Percentiles rank a stretch among this genome's conserved stretches.
Conservation (phyloP, 1,140 invertebrate species). For the Eulimnadia texana region DNA sequence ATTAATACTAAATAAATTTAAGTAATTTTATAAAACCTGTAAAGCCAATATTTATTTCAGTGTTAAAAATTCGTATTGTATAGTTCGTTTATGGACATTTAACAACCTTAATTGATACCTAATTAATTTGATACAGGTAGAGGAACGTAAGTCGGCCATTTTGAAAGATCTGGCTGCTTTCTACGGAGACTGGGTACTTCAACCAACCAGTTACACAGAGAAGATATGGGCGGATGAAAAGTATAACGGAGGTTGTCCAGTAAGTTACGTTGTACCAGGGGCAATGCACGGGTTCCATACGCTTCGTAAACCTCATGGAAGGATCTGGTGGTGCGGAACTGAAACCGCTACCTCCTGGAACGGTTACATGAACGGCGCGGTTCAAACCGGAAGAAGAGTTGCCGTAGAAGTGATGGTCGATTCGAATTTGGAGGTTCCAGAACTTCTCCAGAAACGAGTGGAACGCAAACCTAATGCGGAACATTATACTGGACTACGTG, state of each 20-base stretch:
- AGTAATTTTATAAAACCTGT: too few relatives aligned
- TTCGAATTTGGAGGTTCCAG: background rate
- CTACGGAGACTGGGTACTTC: conserved; percentile 24
- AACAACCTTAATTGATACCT: too few relatives aligned
- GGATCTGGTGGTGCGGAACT: conserved; percentile 36
- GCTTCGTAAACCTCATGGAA: conserved; percentile 19
- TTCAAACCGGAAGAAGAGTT: conserved; percentile 36
- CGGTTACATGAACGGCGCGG: conserved; percentile 40
- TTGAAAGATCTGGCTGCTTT: conserved; percentile 27
- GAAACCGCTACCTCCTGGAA: conserved; percentile 39
- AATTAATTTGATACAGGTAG: conserved; percentile 19
- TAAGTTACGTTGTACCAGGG: conserved; percentile 22
- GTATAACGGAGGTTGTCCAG: conserved; percentile 29
- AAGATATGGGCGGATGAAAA: conserved; percentile 29
- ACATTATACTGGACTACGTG: too few relatives aligned
- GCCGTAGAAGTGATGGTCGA: conserved; percentile 33
- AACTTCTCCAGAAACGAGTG: background rate
- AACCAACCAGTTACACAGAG: conserved; percentile 27
- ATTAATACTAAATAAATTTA: too few relatives aligned
- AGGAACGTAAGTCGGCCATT: conserved; percentile 26
- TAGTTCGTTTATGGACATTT: too few relatives aligned
- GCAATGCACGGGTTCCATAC: conserved; percentile 20
- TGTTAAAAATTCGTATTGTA: too few relatives aligned
- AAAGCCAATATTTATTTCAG: too few relatives aligned
- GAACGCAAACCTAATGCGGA: background rate